phyloP scores from a whole-genome alignment of 2,113 vertebrate genomes.

The Acrocephalus arundinaceus region DNA sequence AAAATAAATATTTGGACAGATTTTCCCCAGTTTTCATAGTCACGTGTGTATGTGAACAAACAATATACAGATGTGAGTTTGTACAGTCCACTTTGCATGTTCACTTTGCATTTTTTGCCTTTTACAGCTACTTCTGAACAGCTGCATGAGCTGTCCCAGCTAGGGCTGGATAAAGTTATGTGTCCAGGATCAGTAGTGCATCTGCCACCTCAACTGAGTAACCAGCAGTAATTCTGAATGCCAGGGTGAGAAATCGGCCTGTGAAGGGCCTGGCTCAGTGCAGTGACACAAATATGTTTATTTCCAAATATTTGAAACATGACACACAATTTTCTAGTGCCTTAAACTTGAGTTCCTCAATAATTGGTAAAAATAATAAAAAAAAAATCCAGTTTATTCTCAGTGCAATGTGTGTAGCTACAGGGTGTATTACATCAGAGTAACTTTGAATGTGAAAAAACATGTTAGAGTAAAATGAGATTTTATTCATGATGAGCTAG shows the following conservation, averaged over 20 bases:
- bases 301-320: background rate
- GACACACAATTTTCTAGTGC: background rate
- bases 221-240: background rate
- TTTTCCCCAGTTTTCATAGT: background rate
- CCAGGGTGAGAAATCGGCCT: background rate
- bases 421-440: background rate
- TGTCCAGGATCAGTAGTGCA: background rate
- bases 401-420: background rate
- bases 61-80: accelerated
- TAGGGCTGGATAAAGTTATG: background rate
- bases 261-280: background rate
- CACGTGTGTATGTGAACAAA: accelerated
- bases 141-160: background rate
- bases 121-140: background rate
- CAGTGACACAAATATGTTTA: background rate
- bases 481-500: background rate
- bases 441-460: background rate
- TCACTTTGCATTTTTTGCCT: background rate
- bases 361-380: background rate
- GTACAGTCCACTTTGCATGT: background rate
- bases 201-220: background rate
- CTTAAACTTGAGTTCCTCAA: background rate
- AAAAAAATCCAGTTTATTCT: background rate
- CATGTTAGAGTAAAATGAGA: background rate
- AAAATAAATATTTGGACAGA: background rate